These are phyloP conservation scores for Trisateles emortualis DNA, from an alignment of 2,888 invertebrate genomes.

Conservation along the genomic window DNA sequence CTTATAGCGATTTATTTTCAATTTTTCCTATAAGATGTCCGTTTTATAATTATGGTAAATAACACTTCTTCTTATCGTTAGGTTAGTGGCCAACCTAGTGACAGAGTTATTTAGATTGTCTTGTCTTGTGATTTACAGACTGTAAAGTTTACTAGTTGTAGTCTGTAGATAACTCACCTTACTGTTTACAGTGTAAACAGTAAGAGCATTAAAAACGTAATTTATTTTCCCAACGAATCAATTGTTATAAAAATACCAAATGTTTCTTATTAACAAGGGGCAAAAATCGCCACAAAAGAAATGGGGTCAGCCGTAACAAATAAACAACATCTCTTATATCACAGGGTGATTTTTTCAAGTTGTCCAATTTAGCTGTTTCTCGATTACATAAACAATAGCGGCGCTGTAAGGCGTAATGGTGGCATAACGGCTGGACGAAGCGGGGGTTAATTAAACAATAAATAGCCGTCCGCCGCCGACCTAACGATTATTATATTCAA, in stretches of 20 bases:
- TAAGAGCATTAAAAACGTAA: not conserved
- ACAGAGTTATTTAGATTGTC: no score
- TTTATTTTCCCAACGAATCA: not conserved
- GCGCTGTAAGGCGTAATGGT: conserved; percentile 59
- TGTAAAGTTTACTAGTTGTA: no score
- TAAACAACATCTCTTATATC: conserved; percentile 50
- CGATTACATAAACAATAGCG: conserved; percentile 76
- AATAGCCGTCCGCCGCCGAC: conserved; percentile 65
- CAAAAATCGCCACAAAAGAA: conserved; percentile 27
- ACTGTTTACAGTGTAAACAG: no score
- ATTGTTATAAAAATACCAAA: conserved; percentile 7
- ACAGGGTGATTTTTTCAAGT: conserved; percentile 61
- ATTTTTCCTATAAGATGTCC: no score
- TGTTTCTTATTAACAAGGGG: conserved; percentile 10
- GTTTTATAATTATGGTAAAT: no score
- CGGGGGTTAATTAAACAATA: conserved; percentile 84
- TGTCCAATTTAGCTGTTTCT: conserved; percentile 67
- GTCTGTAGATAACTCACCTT: no score
- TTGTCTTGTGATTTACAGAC: no score
- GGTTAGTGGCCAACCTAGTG: no score
- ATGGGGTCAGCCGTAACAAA: conserved; percentile 31
- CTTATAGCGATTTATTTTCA: no score
- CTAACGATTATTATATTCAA: conserved; percentile 83
- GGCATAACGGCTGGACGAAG: conserved; percentile 65
- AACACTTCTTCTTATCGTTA: no score